Evolutionary conservation across 2,797 vertebrate genomes (phyloP).

Genomic region (Brachyrhaphis roseni): DNA sequence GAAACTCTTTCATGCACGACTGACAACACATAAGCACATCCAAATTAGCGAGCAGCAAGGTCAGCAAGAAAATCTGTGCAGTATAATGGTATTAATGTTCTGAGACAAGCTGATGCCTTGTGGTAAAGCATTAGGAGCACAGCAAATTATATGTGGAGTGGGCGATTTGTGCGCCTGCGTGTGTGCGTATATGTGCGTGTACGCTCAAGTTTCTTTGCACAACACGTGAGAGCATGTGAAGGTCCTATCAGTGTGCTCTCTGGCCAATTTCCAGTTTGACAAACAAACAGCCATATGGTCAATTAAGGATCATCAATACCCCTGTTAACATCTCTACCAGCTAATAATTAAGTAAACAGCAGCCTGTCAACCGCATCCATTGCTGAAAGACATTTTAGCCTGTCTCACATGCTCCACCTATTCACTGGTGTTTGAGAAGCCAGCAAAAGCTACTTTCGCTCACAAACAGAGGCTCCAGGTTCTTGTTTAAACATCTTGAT

Average conservation of each 20-base stretch:
- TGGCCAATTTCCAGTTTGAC: constrained; percentile 63
- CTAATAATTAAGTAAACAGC: constrained; percentile 75
- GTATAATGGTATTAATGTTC: constrained; percentile 47
- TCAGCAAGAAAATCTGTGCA: constrained; percentile 43
- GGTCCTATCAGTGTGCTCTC: constrained; percentile 45
- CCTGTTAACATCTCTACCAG: constrained; percentile 69
- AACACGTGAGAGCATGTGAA: constrained; percentile 14
- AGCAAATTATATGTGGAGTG: constrained; percentile 40
- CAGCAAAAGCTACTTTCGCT: constrained; percentile 8
- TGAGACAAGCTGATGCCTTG: constrained; percentile 47
- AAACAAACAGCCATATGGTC: constrained; percentile 77
- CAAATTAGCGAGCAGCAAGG: constrained; percentile 46
- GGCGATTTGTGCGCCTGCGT: constrained; percentile 18
- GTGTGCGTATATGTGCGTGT: constrained; percentile 24
- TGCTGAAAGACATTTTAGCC: constrained; percentile 47
- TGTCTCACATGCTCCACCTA: constrained; percentile 11
- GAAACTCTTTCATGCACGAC: constrained; percentile 2
- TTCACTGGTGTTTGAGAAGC: constrained; percentile 22
- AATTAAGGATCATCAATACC: constrained; percentile 80
- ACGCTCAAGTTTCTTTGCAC: constrained; percentile 11
- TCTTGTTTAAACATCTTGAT: constrained; percentile 1
- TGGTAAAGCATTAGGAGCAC: constrained; percentile 41
- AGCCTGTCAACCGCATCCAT: constrained; percentile 58
- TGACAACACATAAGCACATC: constrained; percentile 16
- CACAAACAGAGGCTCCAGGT: not conserved